Evolutionary conservation across 2,797 vertebrate species (phyloP), one percentile per base, ranked within the genome.

Genomic region (Uromys caudimaculatus): DNA sequence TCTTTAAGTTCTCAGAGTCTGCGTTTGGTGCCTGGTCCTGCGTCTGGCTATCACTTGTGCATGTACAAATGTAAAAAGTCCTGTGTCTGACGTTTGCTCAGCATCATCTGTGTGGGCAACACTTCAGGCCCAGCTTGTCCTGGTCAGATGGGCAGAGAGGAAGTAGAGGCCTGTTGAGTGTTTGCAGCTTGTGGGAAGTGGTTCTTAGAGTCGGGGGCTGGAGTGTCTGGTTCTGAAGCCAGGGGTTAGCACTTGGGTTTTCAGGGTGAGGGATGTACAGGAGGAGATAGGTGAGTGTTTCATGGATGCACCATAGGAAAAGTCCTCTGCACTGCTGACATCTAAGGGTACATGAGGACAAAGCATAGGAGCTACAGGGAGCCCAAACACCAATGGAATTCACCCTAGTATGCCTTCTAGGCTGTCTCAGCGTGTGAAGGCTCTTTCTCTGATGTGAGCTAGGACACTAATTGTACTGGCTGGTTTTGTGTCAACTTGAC

Each of bases 311-410:
- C 41, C 64, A 58, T 60, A 3, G 79, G 84, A 54, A 86, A 89
- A 83, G 12, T 73, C 67, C 56, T 88, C 44, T 62, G 62, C 64
- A 78, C 67, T 21, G 78, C 83, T 81, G 56, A 91, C 58, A 56
- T 76, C 73, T 73, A 91, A 58, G 29, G 89, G 81, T 81, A 58
- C 94, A 91, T n/a, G 54, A 92, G 35, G 44, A 44, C 73, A 92
- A 89, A 93, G 8, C 0, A 77, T 91, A 50, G 35, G 62, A 58
- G 38, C 50, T 89, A 76, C 78, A 91, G 75, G 21, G 1, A 44
- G 16, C 38, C 23, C 8, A 38, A 76, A 92, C 50, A 76, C 5
- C 14, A 86, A 19, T 75, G n/a, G 7, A 21, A 47, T 91, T 76
- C 69, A 41, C 24, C 93, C 47, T 23, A 50, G 62, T 81, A 27